These are phyloP conservation scores for Cherax quadricarinatus DNA, from an alignment of 1,140 invertebrate species.

Conservation along the genomic window DNA sequence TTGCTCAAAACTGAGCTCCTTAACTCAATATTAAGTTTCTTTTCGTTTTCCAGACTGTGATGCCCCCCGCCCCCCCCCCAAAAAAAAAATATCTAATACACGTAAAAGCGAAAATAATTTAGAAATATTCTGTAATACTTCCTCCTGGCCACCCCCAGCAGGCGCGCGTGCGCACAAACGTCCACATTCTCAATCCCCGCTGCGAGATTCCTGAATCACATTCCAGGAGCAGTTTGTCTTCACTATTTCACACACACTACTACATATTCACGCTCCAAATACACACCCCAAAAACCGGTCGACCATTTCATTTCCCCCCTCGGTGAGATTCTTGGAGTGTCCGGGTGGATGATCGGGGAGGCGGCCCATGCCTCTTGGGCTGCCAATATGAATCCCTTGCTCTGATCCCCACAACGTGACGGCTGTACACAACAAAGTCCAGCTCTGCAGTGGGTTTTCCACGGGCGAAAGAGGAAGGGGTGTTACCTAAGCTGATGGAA, in stretches of 20 bases:
- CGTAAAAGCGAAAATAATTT: too few relatives aligned
- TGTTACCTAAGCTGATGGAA: not conserved
- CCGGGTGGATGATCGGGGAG: not conserved
- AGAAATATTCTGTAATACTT: too few relatives aligned
- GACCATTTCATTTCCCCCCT: not conserved
- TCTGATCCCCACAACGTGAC: not conserved
- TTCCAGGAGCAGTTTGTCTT: too few relatives aligned
- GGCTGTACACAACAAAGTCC: not conserved
- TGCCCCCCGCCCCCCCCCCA: too few relatives aligned
- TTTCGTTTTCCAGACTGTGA: too few relatives aligned
- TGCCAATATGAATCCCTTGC: not conserved
- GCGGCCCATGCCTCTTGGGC: not conserved
- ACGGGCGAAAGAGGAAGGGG: not conserved
- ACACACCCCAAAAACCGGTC: not conserved
- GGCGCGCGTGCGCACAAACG: too few relatives aligned
- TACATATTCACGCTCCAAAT: not conserved
- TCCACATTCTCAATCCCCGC: too few relatives aligned
- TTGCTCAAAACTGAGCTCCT: too few relatives aligned
- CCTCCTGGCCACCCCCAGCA: too few relatives aligned
- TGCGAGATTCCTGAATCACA: too few relatives aligned
- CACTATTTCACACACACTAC: not conserved
- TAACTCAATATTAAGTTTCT: too few relatives aligned
- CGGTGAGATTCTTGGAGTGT: not conserved
- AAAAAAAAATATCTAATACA: too few relatives aligned
- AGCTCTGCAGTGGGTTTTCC: not conserved